phyloP scores from a whole-genome alignment of 2,888 invertebrate species.

The Synergus itoensis region DNA sequence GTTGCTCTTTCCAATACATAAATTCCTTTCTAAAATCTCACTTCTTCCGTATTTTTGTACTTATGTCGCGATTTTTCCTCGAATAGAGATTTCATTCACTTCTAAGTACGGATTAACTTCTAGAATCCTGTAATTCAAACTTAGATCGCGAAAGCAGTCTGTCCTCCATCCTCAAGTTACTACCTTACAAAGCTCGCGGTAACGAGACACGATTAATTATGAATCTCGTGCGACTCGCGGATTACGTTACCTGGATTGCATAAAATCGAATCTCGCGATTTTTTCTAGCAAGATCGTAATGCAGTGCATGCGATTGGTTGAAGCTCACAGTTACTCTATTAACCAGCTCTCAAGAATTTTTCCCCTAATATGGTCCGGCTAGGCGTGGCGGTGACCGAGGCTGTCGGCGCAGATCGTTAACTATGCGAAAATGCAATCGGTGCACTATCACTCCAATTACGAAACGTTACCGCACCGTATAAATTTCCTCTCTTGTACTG shows the following conservation, averaged over 20 bases:
- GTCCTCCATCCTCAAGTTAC: slow-evolving; percentile 45
- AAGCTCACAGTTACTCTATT: slow-evolving; percentile 58
- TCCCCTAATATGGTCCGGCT: slow-evolving; percentile 70
- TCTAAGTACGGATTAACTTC: slow-evolving; percentile 28
- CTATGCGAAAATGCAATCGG: slow-evolving; percentile 69
- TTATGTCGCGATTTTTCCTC: slow-evolving; percentile 10
- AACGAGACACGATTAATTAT: slow-evolving; percentile 40
- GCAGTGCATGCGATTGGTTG: slow-evolving; percentile 50
- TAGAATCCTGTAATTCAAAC: slow-evolving; percentile 43
- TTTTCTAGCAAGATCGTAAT: slow-evolving; percentile 49
- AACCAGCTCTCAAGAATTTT: slow-evolving; percentile 62
- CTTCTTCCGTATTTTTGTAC: slow-evolving; percentile 1
- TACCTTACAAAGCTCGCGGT: slow-evolving; percentile 46
- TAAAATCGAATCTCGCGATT: slow-evolving; percentile 57
- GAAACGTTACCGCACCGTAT: slow-evolving; percentile 70
- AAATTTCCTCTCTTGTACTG: slow-evolving; percentile 57
- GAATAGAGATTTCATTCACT: slow-evolving; percentile 23
- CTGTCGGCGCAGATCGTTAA: slow-evolving; percentile 55
- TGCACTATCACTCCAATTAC: slow-evolving; percentile 71
- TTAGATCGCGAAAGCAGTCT: slow-evolving; percentile 54
- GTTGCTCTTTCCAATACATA: not conserved
- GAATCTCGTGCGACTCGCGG: slow-evolving; percentile 60
- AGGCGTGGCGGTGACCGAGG: slow-evolving; percentile 59
- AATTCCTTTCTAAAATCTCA: slow-evolving; percentile 12
- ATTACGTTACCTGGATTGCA: slow-evolving; percentile 63